These are phyloP conservation scores for Microplitis demolitor DNA, from an alignment of 1,140 invertebrate genomes.

Conservation along the genomic window DNA sequence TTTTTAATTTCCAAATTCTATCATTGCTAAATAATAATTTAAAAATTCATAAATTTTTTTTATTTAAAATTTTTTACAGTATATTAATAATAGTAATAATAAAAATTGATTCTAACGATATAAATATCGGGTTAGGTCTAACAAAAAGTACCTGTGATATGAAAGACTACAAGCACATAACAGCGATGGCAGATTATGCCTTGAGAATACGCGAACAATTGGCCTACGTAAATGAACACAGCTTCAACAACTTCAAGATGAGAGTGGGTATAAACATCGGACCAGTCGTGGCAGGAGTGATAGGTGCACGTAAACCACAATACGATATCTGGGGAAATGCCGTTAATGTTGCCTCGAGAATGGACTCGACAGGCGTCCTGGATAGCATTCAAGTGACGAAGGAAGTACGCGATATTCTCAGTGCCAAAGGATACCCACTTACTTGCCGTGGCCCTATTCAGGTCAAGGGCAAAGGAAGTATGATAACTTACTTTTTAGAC, in stretches of 20 bases:
- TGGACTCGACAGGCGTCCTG: conserved; percentile 83
- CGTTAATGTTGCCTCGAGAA: conserved; percentile 89
- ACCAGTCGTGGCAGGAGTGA: conserved; percentile 93
- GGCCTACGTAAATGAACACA: conserved; percentile 91
- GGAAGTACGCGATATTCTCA: conserved; percentile 81
- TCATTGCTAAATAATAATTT: background rate
- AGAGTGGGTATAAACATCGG: conserved; percentile 94
- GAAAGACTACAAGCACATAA: conserved; percentile 77
- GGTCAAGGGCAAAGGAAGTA: conserved; percentile 93
- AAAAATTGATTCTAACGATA: conserved; percentile 28
- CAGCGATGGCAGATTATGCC: conserved; percentile 90
- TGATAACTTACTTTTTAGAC: conserved; percentile 90
- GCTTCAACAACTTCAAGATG: conserved; percentile 95
- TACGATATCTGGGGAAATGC: conserved; percentile 95
- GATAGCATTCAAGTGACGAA: conserved; percentile 88
- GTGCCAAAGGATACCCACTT: conserved; percentile 74
- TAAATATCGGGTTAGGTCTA: conserved; percentile 64
- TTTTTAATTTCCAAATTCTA: background rate
- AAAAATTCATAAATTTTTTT: conserved; percentile 21
- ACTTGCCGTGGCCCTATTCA: conserved; percentile 82
- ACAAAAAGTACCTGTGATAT: conserved; percentile 80
- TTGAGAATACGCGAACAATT: conserved; percentile 85
- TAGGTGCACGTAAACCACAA: conserved; percentile 89
- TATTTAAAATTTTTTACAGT: conserved; percentile 5
- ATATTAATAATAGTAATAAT: background rate